These are phyloP conservation scores for Drosophila mercatorum DNA, from an alignment of 2,888 invertebrate genomes.

Conservation along the genomic window DNA sequence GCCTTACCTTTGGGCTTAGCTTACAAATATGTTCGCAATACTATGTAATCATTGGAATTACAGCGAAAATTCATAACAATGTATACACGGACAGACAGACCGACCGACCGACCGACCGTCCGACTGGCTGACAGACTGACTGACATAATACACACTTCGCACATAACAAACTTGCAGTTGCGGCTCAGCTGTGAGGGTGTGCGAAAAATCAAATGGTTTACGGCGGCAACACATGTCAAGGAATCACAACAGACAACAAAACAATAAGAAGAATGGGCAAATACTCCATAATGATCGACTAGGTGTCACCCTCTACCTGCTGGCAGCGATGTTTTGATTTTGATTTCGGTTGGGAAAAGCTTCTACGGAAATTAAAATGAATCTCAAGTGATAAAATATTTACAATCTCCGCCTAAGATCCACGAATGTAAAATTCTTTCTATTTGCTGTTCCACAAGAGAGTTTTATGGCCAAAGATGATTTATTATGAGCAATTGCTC, in stretches of 20 bases:
- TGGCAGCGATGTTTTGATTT: not conserved
- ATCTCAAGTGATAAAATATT: not conserved
- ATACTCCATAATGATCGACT: conserved; percentile 1
- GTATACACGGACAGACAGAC: conserved; percentile 31
- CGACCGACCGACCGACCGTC: conserved; percentile 25
- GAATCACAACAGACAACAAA: conserved; percentile 50
- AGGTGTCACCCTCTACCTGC: not conserved
- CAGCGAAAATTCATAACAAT: conserved; percentile 62
- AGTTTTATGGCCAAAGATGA: conserved; percentile 9
- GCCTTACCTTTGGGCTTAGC: conserved; percentile 44
- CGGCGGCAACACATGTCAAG: conserved; percentile 64
- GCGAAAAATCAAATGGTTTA: conserved; percentile 66
- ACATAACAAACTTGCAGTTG: conserved; percentile 25
- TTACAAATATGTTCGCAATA: conserved; percentile 46
- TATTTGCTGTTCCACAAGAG: not conserved
- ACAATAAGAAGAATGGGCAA: not conserved
- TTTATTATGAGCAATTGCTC: conserved; percentile 15
- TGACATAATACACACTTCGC: conserved; percentile 20
- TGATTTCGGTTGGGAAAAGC: not conserved
- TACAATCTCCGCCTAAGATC: not conserved
- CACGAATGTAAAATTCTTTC: not conserved
- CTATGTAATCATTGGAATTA: conserved; percentile 55
- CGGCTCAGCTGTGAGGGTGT: conserved; percentile 7
- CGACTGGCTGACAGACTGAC: conserved; percentile 31
- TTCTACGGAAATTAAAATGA: conserved; percentile 1